Conservation (phyloP, 2,797 vertebrate genomes). For the Poecile montanus region DNA sequence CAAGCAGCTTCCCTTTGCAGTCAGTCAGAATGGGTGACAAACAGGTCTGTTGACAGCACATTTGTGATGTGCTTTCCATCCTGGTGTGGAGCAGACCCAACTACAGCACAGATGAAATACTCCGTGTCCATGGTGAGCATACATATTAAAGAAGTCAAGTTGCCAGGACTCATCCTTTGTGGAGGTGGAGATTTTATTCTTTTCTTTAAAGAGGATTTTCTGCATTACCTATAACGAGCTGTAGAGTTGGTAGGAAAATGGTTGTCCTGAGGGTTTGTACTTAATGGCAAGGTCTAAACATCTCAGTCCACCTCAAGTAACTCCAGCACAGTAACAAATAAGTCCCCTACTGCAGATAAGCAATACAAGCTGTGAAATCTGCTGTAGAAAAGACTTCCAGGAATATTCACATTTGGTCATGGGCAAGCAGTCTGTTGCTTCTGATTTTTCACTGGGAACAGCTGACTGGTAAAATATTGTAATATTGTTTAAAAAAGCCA, state of each 20-base stretch:
- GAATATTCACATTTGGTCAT: neutral
- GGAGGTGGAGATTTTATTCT: neutral
- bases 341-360: neutral
- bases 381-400: neutral
- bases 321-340: neutral
- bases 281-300: neutral
- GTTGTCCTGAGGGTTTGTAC: neutral
- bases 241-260: neutral
- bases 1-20: neutral
- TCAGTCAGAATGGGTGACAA: neutral
- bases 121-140: rapidly evolving
- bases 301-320: neutral
- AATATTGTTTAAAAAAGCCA: neutral
- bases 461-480: neutral
- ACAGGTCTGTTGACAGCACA: neutral
- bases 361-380: neutral
- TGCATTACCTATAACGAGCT: neutral
- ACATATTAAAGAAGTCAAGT: neutral
- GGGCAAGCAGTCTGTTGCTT: neutral
- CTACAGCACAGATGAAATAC: neutral
- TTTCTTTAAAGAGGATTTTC: neutral
- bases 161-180: neutral
- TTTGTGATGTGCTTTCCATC: neutral
- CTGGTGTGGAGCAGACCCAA: neutral
- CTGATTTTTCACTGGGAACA: conserved; percentile 19